phyloP scores from a whole-genome alignment of 2,113 vertebrate genomes.

The Odobenus rosmarus region DNA sequence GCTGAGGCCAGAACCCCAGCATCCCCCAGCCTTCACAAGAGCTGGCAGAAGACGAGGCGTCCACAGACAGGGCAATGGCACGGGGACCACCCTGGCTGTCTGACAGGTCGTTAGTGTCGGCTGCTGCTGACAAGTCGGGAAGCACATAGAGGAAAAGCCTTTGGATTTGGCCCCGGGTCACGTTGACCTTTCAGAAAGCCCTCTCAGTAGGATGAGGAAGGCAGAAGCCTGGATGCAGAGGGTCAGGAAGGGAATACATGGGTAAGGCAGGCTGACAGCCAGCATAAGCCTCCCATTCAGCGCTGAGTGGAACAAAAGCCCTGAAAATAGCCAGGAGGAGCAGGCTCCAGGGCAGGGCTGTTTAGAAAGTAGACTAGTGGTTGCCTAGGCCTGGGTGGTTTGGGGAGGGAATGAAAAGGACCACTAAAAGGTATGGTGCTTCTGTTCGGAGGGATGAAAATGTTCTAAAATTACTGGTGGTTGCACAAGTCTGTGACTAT shows the following conservation, averaged over 20 bases:
- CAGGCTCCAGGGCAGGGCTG: background rate
- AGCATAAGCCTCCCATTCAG: background rate
- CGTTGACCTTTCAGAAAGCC: background rate
- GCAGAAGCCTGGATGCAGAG: background rate
- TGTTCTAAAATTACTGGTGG: background rate
- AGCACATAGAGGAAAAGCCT: background rate
- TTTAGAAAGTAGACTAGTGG: background rate
- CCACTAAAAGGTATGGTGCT: background rate
- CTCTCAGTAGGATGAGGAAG: background rate
- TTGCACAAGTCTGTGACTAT: background rate
- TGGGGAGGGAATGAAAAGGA: background rate
- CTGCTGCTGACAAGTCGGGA: background rate
- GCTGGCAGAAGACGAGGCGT: fast-evolving
- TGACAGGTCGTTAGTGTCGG: background rate
- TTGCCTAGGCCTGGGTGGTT: background rate
- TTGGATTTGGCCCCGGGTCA: background rate
- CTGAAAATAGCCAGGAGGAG: background rate
- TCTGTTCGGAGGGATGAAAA: background rate
- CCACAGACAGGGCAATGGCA: background rate
- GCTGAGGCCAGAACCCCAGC: background rate
- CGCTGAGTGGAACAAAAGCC: background rate
- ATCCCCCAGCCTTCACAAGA: background rate
- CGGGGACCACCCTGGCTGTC: background rate
- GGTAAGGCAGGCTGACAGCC: background rate
- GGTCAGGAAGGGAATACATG: background rate